A percentile compares a stretch with the other conserved stretches of the same genome.
These are phyloP conservation scores for Camponotus pennsylvanicus DNA, from an alignment of 1,140 invertebrate species.

Conservation along the genomic window DNA sequence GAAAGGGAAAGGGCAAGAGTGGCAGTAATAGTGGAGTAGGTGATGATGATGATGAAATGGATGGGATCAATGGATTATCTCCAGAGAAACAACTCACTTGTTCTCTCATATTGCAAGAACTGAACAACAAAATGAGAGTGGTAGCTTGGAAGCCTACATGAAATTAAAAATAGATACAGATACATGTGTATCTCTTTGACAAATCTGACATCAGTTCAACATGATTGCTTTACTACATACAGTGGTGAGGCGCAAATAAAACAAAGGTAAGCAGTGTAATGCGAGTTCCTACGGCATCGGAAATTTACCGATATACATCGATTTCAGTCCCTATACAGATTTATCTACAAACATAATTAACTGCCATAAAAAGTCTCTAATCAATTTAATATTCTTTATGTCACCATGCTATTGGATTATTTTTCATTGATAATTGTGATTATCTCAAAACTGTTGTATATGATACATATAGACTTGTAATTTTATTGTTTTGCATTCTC, in stretches of 20 bases:
- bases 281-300: background rate
- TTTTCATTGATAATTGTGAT: constrained; percentile 26
- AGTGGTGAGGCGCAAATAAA: background rate
- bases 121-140: constrained; percentile 90
- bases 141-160: constrained; percentile 89
- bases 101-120: constrained; percentile 90
- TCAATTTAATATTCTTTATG: constrained; percentile 13
- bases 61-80: constrained; percentile 85
- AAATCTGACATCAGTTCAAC: constrained; percentile 1
- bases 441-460: constrained; percentile 4
- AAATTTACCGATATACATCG: constrained; percentile 12
- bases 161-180: constrained; percentile 54
- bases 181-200: background rate
- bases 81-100: constrained; percentile 87
- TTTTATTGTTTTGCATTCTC: background rate
- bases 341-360: constrained; percentile 41
- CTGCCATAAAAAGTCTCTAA: constrained; percentile 49
- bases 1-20: constrained; percentile 85
- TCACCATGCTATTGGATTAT: background rate
- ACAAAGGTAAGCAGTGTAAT: background rate
- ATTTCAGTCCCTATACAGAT: constrained; percentile 33
- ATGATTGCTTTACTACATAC: background rate
- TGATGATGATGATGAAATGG: constrained; percentile 88
- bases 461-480: constrained; percentile 9
- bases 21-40: constrained; percentile 82